Evolutionary conservation across 2,888 invertebrate genomes (phyloP), one percentile per base, ranked within the genome.

Genomic region (Ennomos fuscantarius): DNA sequence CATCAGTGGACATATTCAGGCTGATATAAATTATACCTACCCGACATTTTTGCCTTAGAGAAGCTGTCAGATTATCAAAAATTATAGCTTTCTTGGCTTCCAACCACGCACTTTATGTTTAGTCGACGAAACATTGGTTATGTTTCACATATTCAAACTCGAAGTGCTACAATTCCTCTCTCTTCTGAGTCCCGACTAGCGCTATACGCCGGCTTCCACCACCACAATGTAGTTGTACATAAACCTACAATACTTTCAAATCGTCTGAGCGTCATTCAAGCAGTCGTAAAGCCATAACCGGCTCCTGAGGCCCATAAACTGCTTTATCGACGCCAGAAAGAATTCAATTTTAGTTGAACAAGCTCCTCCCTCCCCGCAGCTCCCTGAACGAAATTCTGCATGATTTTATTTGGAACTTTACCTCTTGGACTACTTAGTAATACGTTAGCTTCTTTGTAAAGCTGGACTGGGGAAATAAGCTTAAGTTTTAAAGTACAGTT

Each of bases 321-420:
- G 63, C 63, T 61, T 63, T 68, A 68, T 69, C 62, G 63, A 57
- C 59, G 66, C 39, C 57, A 61, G 62, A 64, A 69, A 65, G 65
- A 68, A 65, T 69, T 69, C 68, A 69, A 69, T 69, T 69, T 69
- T 69, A 66, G 60, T 65, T 60, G 51, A 63, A 63, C 58, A 48
- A 51, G 51, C 50, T 50, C 40, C 12, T 12, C 42, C 43, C 8
- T 37, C 11, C 43, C 12, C 12, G 0, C 10, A n/a, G n/a, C 37
- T 9, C 33, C 8, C n/a, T 37, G 41, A 45, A 55, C 39, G 53
- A 55, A 58, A 64, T 62, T 63, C 58, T 62, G 65, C 63, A 68
- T 65, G 60, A 65, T 62, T 65, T 65, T 62, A 62, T 63, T 63
- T 55, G 54, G 62, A 63, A 65, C 44, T 49, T 49, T 53, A 45